Conservation (phyloP, 35 echinoderm and acorn worm genomes). For the Acanthaster planci region DNA sequence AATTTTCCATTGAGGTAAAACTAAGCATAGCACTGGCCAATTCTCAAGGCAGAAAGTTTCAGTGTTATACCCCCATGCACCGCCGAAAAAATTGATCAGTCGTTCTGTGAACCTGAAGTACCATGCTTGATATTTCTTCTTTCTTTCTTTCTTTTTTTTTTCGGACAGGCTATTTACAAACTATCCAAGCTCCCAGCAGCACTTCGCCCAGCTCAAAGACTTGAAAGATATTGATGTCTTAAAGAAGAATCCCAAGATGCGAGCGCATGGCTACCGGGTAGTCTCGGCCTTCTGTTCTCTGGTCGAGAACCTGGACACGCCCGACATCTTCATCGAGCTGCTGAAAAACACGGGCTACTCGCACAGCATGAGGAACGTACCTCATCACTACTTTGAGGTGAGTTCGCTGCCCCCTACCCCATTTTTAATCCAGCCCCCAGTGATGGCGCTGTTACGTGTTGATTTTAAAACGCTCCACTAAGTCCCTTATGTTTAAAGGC, state of each 20-base stretch:
- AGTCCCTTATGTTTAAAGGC: too few species aligned
- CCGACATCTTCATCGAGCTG: slow-evolving; percentile 52
- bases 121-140: too few species aligned
- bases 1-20: too few species aligned
- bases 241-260: slow-evolving; percentile 49
- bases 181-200: slow-evolving; percentile 39
- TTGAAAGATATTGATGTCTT: slow-evolving; percentile 43
- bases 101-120: too few species aligned
- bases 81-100: too few species aligned
- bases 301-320: slow-evolving; percentile 56
- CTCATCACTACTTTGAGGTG: slow-evolving; percentile 60
- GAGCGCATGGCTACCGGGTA: slow-evolving; percentile 55
- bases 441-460: too few species aligned
- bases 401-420: not conserved
- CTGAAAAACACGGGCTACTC: slow-evolving; percentile 43
- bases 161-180: slow-evolving; percentile 37
- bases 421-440: not conserved
- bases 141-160: slow-evolving; percentile 17
- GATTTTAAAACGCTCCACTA: too few species aligned
- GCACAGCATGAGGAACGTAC: slow-evolving; percentile 34
- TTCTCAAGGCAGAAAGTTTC: too few species aligned
- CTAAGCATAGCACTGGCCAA: too few species aligned
- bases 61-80: too few species aligned
- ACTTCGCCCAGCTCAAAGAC: slow-evolving; percentile 54
- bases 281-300: slow-evolving; percentile 48